Base-by-base conservation (phyloP, 2,113 vertebrate species). In the Plectropomus leopardus region DNA sequence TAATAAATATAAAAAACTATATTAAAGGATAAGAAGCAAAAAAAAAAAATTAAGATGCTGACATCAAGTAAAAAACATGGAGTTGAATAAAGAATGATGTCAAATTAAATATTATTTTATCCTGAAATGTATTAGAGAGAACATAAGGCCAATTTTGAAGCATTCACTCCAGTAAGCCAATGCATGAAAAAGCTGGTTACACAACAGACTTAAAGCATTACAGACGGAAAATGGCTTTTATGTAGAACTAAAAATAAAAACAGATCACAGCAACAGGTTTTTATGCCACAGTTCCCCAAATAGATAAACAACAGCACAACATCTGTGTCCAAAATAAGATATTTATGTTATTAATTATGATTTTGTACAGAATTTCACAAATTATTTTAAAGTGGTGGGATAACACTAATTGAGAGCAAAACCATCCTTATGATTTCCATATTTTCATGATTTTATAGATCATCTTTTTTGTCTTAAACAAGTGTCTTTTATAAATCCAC, bases 151-250 rank as follows among this genome's bases (percentile, higher is more conserved):
- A 14, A 15, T 63, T 53, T 28, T 30, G 28, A 30, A 66, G 26
- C 15, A 44, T 24, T 67, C 21, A 59, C 44, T 53, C 4, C 13
- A 23, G 60, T 14, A 34, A 32, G 16, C 16, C 5, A 40, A n/a
- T 47, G 23, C 21, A 30, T 10, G 44, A n/a, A 17, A 19, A 23
- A 53, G 24, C 14, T 59, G 66, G 15, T 53, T 21, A 58, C 13
- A n/a, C 59, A 72, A 72, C 51, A 24, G 15, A 26, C 26, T 68
- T 45, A 47, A 59, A 32, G 32, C 60, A 32, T 23, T 53, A 68
- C 48, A 54, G 21, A 34, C 28, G 23, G 32, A 21, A 30, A 24
- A 67, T 23, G 7, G 30, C 11, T 40, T 78, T 59, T 3, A 40
- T 40, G 42, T 42, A 19, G 3, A 55, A 14, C 32, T 11, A 44